These are phyloP conservation scores for Orthonyx spaldingii DNA, from an alignment of 2,113 vertebrate genomes.

Conservation along the genomic window DNA sequence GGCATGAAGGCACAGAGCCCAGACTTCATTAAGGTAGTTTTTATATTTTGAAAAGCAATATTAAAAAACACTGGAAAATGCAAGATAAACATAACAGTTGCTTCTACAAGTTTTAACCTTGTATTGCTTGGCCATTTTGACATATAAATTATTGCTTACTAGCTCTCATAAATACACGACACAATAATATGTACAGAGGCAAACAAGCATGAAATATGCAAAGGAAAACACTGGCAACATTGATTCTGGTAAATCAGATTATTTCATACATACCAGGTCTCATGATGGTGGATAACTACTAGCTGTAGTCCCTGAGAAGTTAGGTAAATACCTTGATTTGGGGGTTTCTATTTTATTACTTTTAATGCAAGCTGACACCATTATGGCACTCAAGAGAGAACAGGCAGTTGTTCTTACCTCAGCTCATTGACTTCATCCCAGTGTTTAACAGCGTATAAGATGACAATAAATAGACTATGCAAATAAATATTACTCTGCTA, in stretches of 20 bases:
- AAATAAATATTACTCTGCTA: conserved; percentile 79
- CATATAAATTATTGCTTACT: conserved; percentile 86
- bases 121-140: conserved; percentile 81
- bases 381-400: conserved; percentile 34
- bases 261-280: conserved; percentile 75
- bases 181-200: conserved; percentile 76
- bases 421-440: conserved; percentile 47
- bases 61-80: conserved; percentile 77
- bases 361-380: conserved; percentile 54
- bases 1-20: conserved; percentile 31
- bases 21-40: conserved; percentile 65
- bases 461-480: conserved; percentile 76
- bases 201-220: conserved; percentile 63
- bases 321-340: conserved; percentile 63
- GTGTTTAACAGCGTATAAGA: conserved; percentile 58
- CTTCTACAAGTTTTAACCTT: conserved; percentile 74
- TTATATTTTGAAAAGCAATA: conserved; percentile 80
- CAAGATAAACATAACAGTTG: conserved; percentile 71
- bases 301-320: conserved; percentile 80
- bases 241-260: conserved; percentile 70
- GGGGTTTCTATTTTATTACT: conserved; percentile 55
- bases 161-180: conserved; percentile 77
- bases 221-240: conserved; percentile 68
- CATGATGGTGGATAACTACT: conserved; percentile 65
- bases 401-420: conserved; percentile 56